Percentiles rank a stretch among this genome's conserved stretches.
phyloP scores from a whole-genome alignment of 2,113 vertebrate genomes.

The Camelus dromedarius region DNA sequence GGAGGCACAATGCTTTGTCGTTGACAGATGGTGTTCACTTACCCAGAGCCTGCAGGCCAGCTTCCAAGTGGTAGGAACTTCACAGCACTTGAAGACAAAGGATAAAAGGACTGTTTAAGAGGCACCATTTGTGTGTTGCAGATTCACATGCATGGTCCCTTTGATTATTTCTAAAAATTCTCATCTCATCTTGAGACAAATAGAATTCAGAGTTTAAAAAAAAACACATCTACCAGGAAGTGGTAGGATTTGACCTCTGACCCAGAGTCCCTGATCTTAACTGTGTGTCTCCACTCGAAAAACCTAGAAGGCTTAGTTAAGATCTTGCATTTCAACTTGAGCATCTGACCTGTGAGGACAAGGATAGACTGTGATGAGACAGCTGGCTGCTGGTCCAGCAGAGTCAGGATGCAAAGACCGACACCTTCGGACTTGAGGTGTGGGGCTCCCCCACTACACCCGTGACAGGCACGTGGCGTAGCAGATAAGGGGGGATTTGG shows the following conservation, averaged over 20 bases:
- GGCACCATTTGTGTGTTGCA: not conserved
- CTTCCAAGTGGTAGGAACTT: not conserved
- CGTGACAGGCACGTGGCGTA: not conserved
- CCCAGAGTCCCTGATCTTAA: not conserved
- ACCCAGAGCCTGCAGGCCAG: not conserved
- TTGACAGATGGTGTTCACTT: not conserved
- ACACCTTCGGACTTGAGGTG: not conserved
- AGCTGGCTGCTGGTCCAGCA: not conserved
- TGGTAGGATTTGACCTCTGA: not conserved
- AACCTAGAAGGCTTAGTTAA: not conserved
- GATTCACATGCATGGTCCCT: not conserved
- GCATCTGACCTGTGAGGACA: not conserved
- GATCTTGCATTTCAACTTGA: not conserved
- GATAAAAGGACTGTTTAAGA: not conserved
- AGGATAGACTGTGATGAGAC: not conserved
- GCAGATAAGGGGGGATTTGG: not conserved
- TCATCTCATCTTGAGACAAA: not conserved
- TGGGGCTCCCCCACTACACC: not conserved
- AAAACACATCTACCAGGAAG: not conserved
- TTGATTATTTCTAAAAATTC: not conserved
- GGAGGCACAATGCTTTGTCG: not conserved
- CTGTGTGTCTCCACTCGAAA: not conserved
- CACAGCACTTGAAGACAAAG: not conserved
- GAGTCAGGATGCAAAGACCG: not conserved
- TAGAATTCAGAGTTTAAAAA: not conserved